Base-by-base conservation (phyloP, 2,888 invertebrate genomes). In the Lacanobia wlatinum region DNA sequence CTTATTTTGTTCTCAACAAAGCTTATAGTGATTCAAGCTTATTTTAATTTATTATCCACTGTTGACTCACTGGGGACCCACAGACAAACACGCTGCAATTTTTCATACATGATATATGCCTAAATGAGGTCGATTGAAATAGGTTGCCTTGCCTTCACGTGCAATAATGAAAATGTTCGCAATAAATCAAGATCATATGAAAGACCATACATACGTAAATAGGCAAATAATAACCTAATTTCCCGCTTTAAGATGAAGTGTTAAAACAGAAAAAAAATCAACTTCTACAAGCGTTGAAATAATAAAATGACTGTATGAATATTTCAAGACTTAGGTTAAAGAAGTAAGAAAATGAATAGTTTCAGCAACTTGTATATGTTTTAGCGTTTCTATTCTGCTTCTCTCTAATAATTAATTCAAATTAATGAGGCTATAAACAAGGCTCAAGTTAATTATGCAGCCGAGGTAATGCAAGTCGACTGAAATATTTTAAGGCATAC, bases 341-440 rank as follows among this genome's bases (percentile, higher is more conserved):
- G 21, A 46, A 23, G 5, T 14, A 23, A n/a, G 28, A 56, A 70
- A 40, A 48, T 38, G 21, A 48, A n/a, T 48, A 60, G 43, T 56
- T 74, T 64, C 18, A 61, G 18, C 16, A 60, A 50, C 48, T 48
- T 53, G 12, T 1, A 70, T 55, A 52, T 34, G 60, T 72, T 68
- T 48, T 28, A 60, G 62, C 66, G 34, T 64, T 75, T 66, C 59
- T 69, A 64, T 72, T 64, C 28, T 75, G 64, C 66, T 66, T 68
- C 38, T 34, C n/a, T 52, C 21, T 69, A 55, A 83, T 73, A 69
- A 69, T 73, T 53, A 76, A 80, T 64, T 70, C 75, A 73, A 85
- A 81, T 84, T 78, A 84, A 88, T 82, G 84, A 78, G 80, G 76
- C 81, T 60, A 79, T 86, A 86, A 85, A 88, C 84, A 83, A 83